Evolutionary conservation across 2,888 invertebrate genomes (phyloP), one percentile per base, ranked within the genome.

Genomic region (Caenorhabditis imperialis): DNA sequence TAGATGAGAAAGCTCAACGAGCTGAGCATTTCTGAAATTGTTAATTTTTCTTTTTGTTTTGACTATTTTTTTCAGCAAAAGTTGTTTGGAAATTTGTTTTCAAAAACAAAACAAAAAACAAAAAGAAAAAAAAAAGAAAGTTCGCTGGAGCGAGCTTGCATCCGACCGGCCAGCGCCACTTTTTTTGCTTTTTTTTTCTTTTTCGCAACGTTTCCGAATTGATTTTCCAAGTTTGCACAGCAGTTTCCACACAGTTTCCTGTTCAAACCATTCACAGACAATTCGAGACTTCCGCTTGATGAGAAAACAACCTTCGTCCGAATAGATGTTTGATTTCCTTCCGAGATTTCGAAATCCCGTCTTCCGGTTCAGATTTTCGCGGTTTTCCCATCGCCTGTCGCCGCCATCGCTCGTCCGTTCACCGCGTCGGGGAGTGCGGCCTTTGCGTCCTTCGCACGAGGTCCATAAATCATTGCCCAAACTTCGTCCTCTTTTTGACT

Each of bases 1-100:
- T 69, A 25, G n/a, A 74, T 69, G 1, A 74, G 57, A 53, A 62
- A 69, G 14, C 58, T 45, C 47, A 74, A 33, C 16, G 62, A 16
- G 57, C 74, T 74, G 38, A 74, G 62, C 74, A 74, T 74, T 51
- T 27, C 57, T 50, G 42, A 51, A 74, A 65, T 22, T 12, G 25
- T n/a, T n/a, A 16, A 40, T n/a, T 25, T 50, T 50, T 27, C 27
- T 27, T 27, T n/a, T n/a, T n/a, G n/a, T n/a, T n/a, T n/a, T n/a
- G n/a, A n/a, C n/a, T n/a, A n/a, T n/a, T n/a, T 50, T 45, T 45
- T 45, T 18, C 10, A 45, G 45, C 20, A 5, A 6, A 14, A 44
- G 6, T 10, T 2, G 2, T 27, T 18, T 18, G 33, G 35, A 37
- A 37, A 20, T 20, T 51, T 47, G 8, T n/a, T 8, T n/a, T n/a